phyloP scores from a whole-genome alignment of 2,888 invertebrate species.

The Drymonia ruficornis region DNA sequence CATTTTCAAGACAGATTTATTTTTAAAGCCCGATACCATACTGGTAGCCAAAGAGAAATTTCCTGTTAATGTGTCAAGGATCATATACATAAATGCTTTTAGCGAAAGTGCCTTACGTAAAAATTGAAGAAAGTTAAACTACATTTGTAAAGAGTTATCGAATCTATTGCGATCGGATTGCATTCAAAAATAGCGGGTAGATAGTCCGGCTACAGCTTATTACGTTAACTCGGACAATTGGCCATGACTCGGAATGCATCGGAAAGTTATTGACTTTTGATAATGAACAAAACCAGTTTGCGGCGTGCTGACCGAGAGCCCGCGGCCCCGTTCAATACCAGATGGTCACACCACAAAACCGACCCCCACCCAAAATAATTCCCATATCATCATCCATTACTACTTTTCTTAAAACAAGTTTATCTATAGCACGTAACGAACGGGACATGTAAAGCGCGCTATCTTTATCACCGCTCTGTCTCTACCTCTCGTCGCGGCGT shows the following conservation, averaged over 20 bases:
- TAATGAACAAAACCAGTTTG: constrained; percentile 82
- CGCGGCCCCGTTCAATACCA: constrained; percentile 79
- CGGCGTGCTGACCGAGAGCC: constrained; percentile 76
- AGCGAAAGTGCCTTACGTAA: constrained; percentile 55
- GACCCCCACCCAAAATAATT: constrained; percentile 41
- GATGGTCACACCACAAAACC: constrained; percentile 53
- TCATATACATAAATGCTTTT: constrained; percentile 23
- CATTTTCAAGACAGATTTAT: neutral
- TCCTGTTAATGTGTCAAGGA: constrained; percentile 25
- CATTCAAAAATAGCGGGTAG: constrained; percentile 15
- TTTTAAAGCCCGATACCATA: constrained; percentile 4
- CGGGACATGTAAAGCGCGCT: constrained; percentile 54
- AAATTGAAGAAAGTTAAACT: constrained; percentile 52
- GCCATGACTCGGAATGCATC: constrained; percentile 81
- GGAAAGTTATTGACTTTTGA: constrained; percentile 85
- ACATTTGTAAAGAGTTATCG: constrained; percentile 44
- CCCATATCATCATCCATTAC: constrained; percentile 55
- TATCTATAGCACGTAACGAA: constrained; percentile 19
- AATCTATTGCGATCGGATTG: constrained; percentile 20
- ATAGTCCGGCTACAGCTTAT: constrained; percentile 41
- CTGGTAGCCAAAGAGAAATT: constrained; percentile 29
- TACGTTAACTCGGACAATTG: constrained; percentile 67
- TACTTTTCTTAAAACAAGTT: constrained; percentile 36
- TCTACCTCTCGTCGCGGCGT: constrained; percentile 28
- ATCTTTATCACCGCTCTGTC: constrained; percentile 27